phyloP scores from a whole-genome alignment of 2,113 vertebrate genomes.

The Sylvilagus bachmani region DNA sequence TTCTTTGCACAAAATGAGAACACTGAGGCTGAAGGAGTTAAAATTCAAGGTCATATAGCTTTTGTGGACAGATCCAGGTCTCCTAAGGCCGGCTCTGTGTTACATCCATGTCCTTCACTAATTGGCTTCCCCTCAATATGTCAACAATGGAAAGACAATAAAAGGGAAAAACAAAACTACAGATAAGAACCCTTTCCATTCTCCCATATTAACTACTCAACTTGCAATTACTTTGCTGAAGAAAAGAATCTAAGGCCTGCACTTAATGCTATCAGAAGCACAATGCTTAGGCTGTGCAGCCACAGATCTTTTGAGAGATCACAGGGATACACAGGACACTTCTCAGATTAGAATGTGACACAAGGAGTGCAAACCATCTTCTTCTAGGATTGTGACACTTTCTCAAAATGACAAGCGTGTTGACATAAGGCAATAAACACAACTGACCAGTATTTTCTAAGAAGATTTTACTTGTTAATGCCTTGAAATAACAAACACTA shows the following conservation, averaged over 20 bases:
- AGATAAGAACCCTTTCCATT: not conserved
- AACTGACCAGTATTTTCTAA: conserved; percentile 83
- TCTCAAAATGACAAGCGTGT: conserved; percentile 79
- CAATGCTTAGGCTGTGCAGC: not conserved
- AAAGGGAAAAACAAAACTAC: not conserved
- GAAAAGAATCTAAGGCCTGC: not conserved
- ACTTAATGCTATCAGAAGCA: not conserved
- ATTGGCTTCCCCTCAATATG: not conserved
- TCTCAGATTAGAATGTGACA: conserved; percentile 76
- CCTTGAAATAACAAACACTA: conserved; percentile 89
- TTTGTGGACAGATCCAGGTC: conserved; percentile 8
- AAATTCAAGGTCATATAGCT: conserved; percentile 1
- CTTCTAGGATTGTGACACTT: conserved; percentile 79
- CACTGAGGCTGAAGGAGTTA: not conserved
- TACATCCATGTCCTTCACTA: not conserved
- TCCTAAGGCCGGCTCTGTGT: not conserved
- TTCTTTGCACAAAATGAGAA: conserved; percentile 34
- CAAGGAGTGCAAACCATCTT: conserved; percentile 65
- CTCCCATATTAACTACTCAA: not conserved
- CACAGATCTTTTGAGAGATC: not conserved
- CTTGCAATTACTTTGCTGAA: not conserved
- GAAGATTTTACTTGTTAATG: conserved; percentile 84
- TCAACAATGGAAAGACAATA: conserved; percentile 32
- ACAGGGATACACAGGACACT: not conserved
- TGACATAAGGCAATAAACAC: conserved; percentile 86